Evolutionary conservation across 2,113 vertebrate genomes (phyloP), one percentile per base, ranked within the genome.

Genomic region (Pangasianodon gigas): DNA sequence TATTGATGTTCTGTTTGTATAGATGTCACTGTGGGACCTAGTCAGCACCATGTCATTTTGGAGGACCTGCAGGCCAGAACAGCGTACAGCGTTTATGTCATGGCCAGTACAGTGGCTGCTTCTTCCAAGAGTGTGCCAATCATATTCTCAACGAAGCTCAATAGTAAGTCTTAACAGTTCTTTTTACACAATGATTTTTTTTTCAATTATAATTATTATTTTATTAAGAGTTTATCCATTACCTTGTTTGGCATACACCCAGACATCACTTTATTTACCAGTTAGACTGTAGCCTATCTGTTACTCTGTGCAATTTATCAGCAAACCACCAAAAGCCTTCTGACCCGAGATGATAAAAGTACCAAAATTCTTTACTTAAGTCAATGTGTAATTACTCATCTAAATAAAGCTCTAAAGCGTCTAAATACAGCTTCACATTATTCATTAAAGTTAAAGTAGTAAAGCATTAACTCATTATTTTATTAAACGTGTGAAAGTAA

Each of bases 21-120:
- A 91, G 90, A 83, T 86, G 65, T 89, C 24, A 87, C 87, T 44
- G 84, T 90, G 84, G 56, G 60, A 65, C 32, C 48, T 2, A 8
- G 52, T 3, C 75, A 82, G 58, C 37, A 87, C 62, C 37, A n/a
- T 19, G 87, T 89, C 51, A 44, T 62, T 69, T 75, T 91, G 24
- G n/a, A 74, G 6, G 32, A 84, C 54, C 84, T 91, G n/a, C 62
- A 84, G 52, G 44, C 90, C 44, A 65, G 10, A 46, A 91, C 90
- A 41, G 18, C 6, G 3, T 91, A 91, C n/a, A 24, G 11, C 9
- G 65, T 89, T 41, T 75, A 54, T 18, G 26, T 91, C 6, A 29
- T 44, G 77, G 62, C 87, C 18, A 83, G 10, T 67, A 83, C 90
- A 86, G 46, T 16, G 29, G 24, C 60, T 62, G 41, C 87, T 54